Conservation (phyloP, 2,113 vertebrate species). For the Budorcas taxicolor region DNA sequence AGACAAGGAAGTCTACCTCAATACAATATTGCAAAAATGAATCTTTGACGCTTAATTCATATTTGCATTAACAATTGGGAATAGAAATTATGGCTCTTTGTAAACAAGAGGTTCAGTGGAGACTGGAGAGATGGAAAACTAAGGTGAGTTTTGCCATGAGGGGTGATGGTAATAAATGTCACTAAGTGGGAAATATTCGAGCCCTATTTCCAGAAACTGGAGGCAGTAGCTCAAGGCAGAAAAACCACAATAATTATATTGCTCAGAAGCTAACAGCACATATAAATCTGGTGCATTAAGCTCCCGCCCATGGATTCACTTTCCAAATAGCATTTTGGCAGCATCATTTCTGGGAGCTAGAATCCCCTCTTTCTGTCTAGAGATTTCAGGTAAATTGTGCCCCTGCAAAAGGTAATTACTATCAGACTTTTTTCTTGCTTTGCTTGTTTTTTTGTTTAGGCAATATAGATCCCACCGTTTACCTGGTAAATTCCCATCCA, state of each 20-base stretch:
- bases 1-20: constrained; percentile 26
- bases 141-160: constrained; percentile 38
- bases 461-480: constrained; percentile 37
- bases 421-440: not conserved
- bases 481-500: constrained; percentile 29
- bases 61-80: constrained; percentile 8
- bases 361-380: constrained; percentile 32
- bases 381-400: constrained; percentile 51
- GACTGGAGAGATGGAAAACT: not conserved
- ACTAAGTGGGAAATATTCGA: constrained; percentile 63
- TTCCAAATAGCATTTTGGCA: constrained; percentile 68
- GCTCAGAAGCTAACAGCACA: constrained; percentile 69
- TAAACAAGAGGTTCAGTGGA: constrained; percentile 56
- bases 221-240: constrained; percentile 70
- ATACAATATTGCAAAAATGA: constrained; percentile 17
- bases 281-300: constrained; percentile 69
- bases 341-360: constrained; percentile 42
- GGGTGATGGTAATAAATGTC: constrained; percentile 47
- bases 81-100: constrained; percentile 24
- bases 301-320: constrained; percentile 56
- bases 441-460: constrained; percentile 17
- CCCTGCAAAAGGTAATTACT: constrained; percentile 50
- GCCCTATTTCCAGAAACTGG: constrained; percentile 73
- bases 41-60: not conserved
- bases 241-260: constrained; percentile 74